These are phyloP conservation scores for Dasyurus viverrinus DNA, from an alignment of 2,113 vertebrate genomes.

Conservation along the genomic window DNA sequence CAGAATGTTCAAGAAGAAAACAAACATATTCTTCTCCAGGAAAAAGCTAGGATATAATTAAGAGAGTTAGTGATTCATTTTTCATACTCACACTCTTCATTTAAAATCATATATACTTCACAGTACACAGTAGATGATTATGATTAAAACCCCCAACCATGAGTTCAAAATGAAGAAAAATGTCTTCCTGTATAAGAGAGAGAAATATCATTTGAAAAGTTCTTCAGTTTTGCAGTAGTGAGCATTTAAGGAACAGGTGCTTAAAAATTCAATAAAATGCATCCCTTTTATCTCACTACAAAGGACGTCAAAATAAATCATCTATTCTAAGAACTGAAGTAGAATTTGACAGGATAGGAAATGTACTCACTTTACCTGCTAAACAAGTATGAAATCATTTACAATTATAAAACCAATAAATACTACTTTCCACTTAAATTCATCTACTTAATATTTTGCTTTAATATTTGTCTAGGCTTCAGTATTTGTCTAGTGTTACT, in stretches of 20 bases:
- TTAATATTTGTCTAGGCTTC: not conserved
- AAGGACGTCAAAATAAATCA: not conserved
- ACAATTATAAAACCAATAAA: not conserved
- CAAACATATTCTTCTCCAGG: slow-evolving; percentile 99
- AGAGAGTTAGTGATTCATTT: slow-evolving; percentile 10
- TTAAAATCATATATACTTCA: not conserved
- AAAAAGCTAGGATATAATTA: slow-evolving; percentile 90
- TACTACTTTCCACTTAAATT: not conserved
- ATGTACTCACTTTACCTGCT: not conserved
- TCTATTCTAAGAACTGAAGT: not conserved
- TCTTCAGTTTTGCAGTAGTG: not conserved
- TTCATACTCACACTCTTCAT: not conserved
- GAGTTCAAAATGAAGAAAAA: not conserved
- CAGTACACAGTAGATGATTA: rapidly evolving
- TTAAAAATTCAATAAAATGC: not conserved
- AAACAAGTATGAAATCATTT: not conserved
- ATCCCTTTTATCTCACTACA: not conserved
- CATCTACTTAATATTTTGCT: not conserved
- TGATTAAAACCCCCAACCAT: not conserved
- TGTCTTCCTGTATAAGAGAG: not conserved
- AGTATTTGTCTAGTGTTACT: not conserved
- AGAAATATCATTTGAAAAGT: not conserved
- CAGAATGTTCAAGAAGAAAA: slow-evolving; percentile 98
- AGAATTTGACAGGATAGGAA: not conserved
- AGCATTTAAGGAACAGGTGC: not conserved